Conservation (phyloP, 2,888 invertebrate genomes). For the Cephus spinipes region DNA sequence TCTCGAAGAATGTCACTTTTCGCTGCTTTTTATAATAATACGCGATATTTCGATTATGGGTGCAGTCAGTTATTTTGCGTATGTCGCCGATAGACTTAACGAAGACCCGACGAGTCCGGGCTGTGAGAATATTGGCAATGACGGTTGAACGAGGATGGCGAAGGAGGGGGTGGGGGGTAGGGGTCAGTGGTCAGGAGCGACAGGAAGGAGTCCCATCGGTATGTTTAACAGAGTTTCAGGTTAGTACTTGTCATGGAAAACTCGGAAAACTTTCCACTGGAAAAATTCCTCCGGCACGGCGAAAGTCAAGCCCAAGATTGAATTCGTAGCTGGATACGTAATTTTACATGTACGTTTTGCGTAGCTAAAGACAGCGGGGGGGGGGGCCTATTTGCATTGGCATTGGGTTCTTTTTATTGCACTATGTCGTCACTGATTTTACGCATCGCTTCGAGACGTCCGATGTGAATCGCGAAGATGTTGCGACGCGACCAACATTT, state of each 20-base stretch:
- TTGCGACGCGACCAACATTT: neutral
- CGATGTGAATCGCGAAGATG: neutral
- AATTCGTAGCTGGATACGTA: neutral
- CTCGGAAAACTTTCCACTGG: neutral
- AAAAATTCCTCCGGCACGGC: neutral
- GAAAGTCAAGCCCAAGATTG: neutral
- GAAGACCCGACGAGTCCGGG: neutral
- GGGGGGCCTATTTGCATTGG: neutral
- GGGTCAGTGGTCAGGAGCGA: neutral
- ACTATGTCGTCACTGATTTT: neutral
- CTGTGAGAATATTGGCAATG: neutral
- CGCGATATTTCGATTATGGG: neutral
- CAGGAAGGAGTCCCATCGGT: neutral
- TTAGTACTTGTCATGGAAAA: neutral
- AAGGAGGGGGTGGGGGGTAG: neutral
- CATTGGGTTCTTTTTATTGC: neutral
- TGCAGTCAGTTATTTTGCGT: neutral
- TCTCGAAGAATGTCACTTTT: neutral
- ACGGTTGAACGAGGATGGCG: neutral
- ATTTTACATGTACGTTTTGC: neutral
- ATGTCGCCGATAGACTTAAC: neutral
- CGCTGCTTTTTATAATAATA: neutral
- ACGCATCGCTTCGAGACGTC: neutral
- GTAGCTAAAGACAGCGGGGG: neutral
- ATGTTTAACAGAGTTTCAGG: neutral